Percentiles rank a stretch among this genome's conserved stretches.
Evolutionary conservation across 2,797 vertebrate genomes (phyloP).

Genomic region (Pitangus sulphuratus): DNA sequence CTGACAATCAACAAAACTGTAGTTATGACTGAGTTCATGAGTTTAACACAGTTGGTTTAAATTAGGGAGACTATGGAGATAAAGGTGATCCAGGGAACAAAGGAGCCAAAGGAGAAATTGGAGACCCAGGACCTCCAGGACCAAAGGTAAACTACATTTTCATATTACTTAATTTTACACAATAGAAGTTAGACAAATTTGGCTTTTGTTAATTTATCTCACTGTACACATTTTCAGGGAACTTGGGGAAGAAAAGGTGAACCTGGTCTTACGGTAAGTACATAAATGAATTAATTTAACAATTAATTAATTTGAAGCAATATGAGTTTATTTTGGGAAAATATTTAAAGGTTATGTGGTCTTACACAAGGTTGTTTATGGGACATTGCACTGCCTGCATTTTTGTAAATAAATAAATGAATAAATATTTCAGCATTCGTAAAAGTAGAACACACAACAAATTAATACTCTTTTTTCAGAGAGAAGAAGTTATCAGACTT

Average conservation of each 20-base stretch:
- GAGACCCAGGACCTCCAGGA: constrained; percentile 80
- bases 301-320: neutral
- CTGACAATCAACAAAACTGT: neutral
- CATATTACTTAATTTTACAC: neutral
- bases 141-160: constrained; percentile 57
- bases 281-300: neutral
- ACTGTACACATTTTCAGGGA: constrained; percentile 75
- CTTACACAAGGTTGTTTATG: neutral
- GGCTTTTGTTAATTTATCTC: neutral
- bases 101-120: constrained; percentile 82
- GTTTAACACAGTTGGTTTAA: neutral
- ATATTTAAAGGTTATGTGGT: neutral
- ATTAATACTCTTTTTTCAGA: constrained; percentile 74
- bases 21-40: neutral
- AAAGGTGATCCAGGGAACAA: constrained; percentile 81
- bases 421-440: neutral
- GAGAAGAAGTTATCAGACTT: constrained; percentile 85
- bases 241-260: constrained; percentile 83
- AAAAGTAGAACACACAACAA: neutral
- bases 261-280: constrained; percentile 85
- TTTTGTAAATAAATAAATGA: neutral
- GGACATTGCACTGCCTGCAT: neutral
- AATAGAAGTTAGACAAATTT: neutral
- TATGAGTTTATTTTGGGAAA: neutral
- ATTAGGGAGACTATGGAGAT: constrained; percentile 85